Evolutionary conservation across 2,888 invertebrate genomes (phyloP), one percentile per base, ranked within the genome.

Genomic region (Phragmatobia fuliginosa): DNA sequence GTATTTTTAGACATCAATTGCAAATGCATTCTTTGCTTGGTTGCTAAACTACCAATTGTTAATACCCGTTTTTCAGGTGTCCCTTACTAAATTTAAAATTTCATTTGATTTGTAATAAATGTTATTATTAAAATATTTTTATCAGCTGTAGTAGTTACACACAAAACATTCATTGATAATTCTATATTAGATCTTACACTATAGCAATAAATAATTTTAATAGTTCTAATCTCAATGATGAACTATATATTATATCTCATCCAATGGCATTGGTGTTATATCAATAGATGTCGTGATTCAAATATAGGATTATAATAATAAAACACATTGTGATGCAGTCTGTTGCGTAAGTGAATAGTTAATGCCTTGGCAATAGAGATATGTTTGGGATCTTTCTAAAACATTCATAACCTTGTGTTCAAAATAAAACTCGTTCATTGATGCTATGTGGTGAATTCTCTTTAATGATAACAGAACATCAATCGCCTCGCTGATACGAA

Each of bases 301-400:
- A 52, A 52, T 25, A 25, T 25, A 52, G 14, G 14, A 14, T 11
- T 25, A 52, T 32, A n/a, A 62, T 10, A 45, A 52, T n/a, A 49
- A 31, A 49, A 14, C 7, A 0, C 25, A 38, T 25, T 10, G 16
- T 56, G 56, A 36, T 38, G 16, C 41, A 56, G 58, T 63, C 59
- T 62, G 52, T 33, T 61, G 62, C n/a, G 7, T 16, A 64, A 66
- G 65, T 68, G 59, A 52, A 25, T 60, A 49, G 52, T 31, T 14
- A 60, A 60, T 31, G 11, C 52, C 68, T 67, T 62, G 31, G 67
- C 56, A 72, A 70, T 45, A 66, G 62, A 70, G 70, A 68, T 41
- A 64, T 61, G 32, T 60, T 32, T 33, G 32, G 66, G 45, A 63
- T 62, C 25, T 62, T 62, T 62, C 41, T 59, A 18, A 74, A 72